These are phyloP conservation scores for Galerucella nymphaeae DNA, from an alignment of 2,888 invertebrate species.

Conservation along the genomic window DNA sequence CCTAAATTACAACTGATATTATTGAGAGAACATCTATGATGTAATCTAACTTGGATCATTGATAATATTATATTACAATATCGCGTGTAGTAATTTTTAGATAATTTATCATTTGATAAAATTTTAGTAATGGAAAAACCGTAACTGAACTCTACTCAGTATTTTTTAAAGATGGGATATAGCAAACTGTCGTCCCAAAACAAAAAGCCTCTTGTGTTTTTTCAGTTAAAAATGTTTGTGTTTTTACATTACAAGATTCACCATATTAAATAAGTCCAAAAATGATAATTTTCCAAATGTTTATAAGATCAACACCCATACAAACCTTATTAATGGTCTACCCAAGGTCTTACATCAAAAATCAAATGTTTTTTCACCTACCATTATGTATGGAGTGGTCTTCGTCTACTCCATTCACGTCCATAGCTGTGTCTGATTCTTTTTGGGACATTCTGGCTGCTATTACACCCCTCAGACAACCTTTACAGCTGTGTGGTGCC, in stretches of 20 bases:
- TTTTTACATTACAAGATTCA: no score
- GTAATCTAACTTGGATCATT: not conserved
- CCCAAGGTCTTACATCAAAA: no score
- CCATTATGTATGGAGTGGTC: constrained; percentile 55
- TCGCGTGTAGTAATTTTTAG: not conserved
- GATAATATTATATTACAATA: not conserved
- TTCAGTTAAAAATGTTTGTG: no score
- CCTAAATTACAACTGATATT: not conserved
- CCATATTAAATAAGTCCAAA: no score
- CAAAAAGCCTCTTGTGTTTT: no score
- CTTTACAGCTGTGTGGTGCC: constrained; percentile 69
- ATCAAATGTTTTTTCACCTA: constrained; percentile 49
- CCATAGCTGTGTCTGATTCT: constrained; percentile 51
- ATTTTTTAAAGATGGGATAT: no score
- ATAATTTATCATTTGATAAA: not conserved
- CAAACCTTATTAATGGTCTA: no score
- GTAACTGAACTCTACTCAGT: no score
- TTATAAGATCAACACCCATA: no score
- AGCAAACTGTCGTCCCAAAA: no score
- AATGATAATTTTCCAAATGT: no score
- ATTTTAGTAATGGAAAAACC: no score
- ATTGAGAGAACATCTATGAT: not conserved
- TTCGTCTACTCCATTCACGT: constrained; percentile 53
- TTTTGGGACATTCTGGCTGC: constrained; percentile 58
- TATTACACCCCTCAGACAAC: constrained; percentile 61